phyloP scores from a whole-genome alignment of 2,797 vertebrate species.

The Premnoplex brunnescens region DNA sequence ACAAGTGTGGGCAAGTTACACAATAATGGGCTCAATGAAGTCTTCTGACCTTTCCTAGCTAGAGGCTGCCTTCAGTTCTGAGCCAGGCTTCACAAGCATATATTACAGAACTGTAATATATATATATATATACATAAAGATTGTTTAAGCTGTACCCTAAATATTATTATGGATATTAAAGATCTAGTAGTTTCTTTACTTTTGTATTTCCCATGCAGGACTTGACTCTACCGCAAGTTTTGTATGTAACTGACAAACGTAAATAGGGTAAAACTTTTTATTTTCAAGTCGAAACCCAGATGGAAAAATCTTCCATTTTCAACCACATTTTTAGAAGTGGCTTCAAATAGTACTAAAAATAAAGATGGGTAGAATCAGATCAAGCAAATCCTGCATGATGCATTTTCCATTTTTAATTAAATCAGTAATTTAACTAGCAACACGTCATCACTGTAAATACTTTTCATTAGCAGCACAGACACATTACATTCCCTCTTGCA shows the following conservation, averaged over 20 bases:
- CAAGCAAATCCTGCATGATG: not conserved
- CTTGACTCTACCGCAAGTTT: not conserved
- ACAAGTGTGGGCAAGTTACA: not conserved
- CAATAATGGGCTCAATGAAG: not conserved
- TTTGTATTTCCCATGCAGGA: not conserved
- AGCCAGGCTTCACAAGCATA: conserved; percentile 14
- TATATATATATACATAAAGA: not conserved
- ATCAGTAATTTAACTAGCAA: not conserved
- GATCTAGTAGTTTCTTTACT: not conserved
- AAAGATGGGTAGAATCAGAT: not conserved
- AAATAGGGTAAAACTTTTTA: not conserved
- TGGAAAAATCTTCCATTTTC: not conserved
- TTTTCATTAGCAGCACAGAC: conserved; percentile 12
- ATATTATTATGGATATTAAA: not conserved
- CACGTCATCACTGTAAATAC: not conserved
- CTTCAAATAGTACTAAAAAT: not conserved
- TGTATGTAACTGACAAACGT: not conserved
- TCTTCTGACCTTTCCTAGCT: not conserved
- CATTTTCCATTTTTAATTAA: not conserved
- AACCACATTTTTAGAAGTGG: not conserved
- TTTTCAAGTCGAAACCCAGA: not conserved
- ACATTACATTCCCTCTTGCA: not conserved
- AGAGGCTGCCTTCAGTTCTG: not conserved
- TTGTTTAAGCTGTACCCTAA: conserved; percentile 47
- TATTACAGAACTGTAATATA: conserved; percentile 45